phyloP scores from a whole-genome alignment of 2,113 vertebrate species.

The Nannobrachium achirus region DNA sequence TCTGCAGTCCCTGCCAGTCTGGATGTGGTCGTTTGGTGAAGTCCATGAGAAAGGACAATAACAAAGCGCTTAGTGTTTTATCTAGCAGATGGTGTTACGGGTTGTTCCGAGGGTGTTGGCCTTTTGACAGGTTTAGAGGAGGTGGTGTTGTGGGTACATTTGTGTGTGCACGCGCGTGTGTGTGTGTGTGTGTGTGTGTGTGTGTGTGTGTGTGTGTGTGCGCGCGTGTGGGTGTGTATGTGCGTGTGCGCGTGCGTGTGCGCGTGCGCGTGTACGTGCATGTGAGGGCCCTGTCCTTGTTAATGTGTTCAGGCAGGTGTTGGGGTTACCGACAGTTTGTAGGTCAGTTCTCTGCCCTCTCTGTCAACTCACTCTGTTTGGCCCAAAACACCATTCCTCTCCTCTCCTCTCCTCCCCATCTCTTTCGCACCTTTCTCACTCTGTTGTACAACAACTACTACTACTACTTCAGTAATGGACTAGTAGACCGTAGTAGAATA shows the following conservation, averaged over 20 bases:
- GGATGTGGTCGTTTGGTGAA: constrained; percentile 60
- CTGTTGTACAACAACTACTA: too few species aligned
- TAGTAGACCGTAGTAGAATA: too few species aligned
- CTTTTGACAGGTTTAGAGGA: constrained; percentile 48
- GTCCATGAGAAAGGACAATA: constrained; percentile 53
- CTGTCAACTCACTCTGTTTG: constrained; percentile 65
- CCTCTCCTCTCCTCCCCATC: constrained; percentile 5
- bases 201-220: constrained; percentile 27
- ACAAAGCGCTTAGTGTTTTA: constrained; percentile 62
- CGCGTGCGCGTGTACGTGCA: constrained; percentile 20
- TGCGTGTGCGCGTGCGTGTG: constrained; percentile 32
- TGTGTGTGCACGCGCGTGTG: constrained; percentile 25
- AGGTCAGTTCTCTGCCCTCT: constrained; percentile 54
- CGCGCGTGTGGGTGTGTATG: constrained; percentile 11
- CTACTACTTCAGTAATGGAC: too few species aligned
- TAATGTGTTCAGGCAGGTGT: constrained; percentile 63
- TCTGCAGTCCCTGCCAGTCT: constrained; percentile 37
- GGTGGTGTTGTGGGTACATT: constrained; percentile 32
- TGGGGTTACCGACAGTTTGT: constrained; percentile 66
- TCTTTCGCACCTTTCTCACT: not conserved
- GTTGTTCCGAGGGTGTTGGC: constrained; percentile 47
- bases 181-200: constrained; percentile 32
- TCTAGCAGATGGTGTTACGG: constrained; percentile 52
- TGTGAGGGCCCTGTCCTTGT: not conserved
- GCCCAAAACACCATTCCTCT: constrained; percentile 55